A percentile compares a stretch with the other conserved stretches of the same genome.
Evolutionary conservation across 2,797 vertebrate species (phyloP).

Genomic region (Lateolabrax maculatus): DNA sequence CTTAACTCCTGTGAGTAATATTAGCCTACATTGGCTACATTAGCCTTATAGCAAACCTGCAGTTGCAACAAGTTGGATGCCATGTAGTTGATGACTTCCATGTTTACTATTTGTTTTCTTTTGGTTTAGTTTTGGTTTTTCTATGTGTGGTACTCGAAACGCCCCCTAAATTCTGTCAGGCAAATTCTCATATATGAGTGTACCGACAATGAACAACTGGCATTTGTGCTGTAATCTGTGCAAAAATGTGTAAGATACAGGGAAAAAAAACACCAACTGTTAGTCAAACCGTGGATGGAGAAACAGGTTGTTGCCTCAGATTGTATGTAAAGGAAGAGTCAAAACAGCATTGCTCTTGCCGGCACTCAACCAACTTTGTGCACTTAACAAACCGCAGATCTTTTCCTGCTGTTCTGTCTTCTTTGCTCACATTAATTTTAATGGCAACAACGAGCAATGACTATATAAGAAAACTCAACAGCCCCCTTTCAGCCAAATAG

Average conservation of each 20-base stretch:
- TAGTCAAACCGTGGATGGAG: background rate
- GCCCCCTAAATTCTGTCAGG: fast-evolving
- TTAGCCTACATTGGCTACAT: background rate
- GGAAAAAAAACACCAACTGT: background rate
- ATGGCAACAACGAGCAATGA: background rate
- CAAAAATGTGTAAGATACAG: background rate
- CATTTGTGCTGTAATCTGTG: background rate
- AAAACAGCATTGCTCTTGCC: too few relatives aligned
- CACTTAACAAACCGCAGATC: too few relatives aligned
- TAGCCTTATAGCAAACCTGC: background rate
- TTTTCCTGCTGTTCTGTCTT: background rate
- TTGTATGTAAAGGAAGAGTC: background rate
- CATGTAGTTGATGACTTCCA: background rate
- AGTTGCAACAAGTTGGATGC: background rate
- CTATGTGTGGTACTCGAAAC: background rate
- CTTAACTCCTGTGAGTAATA: background rate
- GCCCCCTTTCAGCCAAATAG: too few relatives aligned
- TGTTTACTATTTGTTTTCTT: background rate
- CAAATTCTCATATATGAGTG: background rate
- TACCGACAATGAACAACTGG: background rate
- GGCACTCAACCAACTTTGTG: background rate
- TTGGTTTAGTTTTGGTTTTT: constrained; percentile 14
- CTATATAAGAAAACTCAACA: too few relatives aligned
- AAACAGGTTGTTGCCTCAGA: background rate
- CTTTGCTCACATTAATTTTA: background rate